Conservation (phyloP, 2,113 vertebrate species). For the Ctenodactylus gundi region DNA sequence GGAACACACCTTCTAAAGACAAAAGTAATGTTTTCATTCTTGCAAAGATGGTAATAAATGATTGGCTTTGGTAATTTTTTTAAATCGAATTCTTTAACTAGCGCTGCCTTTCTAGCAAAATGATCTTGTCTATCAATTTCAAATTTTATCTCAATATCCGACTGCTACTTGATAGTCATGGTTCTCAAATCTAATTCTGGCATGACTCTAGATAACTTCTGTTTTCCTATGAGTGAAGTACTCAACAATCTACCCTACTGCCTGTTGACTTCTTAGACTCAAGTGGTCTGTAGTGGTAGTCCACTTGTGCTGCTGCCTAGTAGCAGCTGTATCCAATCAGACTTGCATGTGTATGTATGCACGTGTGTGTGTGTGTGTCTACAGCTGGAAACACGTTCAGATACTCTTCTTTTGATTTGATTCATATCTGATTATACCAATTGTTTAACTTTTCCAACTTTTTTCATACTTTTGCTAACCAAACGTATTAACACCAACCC, state of each 20-base stretch:
- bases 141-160: not conserved
- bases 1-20: not conserved
- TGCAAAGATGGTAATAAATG: not conserved
- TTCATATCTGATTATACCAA: not conserved
- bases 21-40: not conserved
- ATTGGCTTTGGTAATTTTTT: not conserved
- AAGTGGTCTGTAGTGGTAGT: not conserved
- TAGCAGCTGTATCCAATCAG: not conserved
- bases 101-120: not conserved
- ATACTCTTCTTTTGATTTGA: not conserved
- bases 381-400: too few relatives aligned
- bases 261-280: not conserved
- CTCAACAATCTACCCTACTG: not conserved
- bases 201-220: not conserved
- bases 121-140: not conserved
- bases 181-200: not conserved
- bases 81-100: not conserved
- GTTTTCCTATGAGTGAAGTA: rapidly evolving
- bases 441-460: not conserved
- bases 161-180: not conserved
- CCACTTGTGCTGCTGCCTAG: not conserved
- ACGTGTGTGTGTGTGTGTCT: not conserved
- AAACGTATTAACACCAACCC: not conserved
- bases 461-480: not conserved
- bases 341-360: rapidly evolving